A percentile compares a stretch with the other conserved stretches of the same genome.
Evolutionary conservation across 2,797 vertebrate species (phyloP).

Genomic region (Loris lydekkerianus): DNA sequence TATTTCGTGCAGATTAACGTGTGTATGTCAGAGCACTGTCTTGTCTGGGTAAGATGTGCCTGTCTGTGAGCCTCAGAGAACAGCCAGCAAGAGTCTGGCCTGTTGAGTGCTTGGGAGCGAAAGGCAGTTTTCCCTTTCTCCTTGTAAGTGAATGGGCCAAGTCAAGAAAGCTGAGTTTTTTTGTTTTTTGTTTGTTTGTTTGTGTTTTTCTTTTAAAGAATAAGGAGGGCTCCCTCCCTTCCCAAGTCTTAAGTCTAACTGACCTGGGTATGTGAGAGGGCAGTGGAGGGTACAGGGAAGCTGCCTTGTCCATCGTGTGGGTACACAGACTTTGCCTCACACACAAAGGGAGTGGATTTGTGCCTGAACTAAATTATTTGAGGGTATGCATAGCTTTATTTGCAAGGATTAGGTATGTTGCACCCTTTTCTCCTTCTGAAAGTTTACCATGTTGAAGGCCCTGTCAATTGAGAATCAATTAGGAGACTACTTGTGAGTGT

Average conservation of each 20-base stretch:
- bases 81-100: conserved; percentile 45
- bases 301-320: neutral
- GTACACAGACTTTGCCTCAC: neutral
- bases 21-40: conserved; percentile 62
- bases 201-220: conserved; percentile 60
- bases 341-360: conserved; percentile 67
- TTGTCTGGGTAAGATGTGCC: conserved; percentile 57
- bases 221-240: neutral
- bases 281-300: neutral
- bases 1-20: conserved; percentile 75
- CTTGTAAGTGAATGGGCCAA: conserved; percentile 39
- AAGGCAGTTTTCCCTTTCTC: conserved; percentile 51
- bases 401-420: conserved; percentile 6
- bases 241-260: neutral
- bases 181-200: neutral
- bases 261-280: neutral
- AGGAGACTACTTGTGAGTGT: neutral
- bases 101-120: conserved; percentile 63
- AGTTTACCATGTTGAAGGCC: neutral
- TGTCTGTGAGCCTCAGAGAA: conserved; percentile 54
- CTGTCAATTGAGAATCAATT: neutral
- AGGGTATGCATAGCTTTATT: conserved; percentile 32
- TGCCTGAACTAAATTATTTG: conserved; percentile 26
- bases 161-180: neutral
- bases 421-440: neutral